Evolutionary conservation across 2,113 vertebrate genomes (phyloP).

Genomic region (Recurvirostra avosetta): DNA sequence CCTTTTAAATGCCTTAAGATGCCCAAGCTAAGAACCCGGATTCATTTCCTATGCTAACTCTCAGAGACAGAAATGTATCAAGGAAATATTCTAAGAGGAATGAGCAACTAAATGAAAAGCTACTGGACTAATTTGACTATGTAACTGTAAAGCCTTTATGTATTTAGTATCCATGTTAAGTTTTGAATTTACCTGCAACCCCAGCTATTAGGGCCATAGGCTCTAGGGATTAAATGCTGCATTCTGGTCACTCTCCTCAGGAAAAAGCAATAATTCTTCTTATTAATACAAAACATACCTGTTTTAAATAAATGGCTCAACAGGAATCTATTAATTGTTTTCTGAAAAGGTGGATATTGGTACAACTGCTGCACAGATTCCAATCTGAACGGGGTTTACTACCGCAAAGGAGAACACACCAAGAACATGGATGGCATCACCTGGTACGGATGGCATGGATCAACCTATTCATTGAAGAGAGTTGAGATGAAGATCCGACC

Average conservation of each 20-base stretch:
- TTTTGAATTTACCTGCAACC: background rate
- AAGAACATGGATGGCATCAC: slow-evolving; percentile 89
- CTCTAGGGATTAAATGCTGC: background rate
- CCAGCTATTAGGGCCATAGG: background rate
- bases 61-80: background rate
- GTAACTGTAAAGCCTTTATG: background rate
- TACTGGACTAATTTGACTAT: background rate
- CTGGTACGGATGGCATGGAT: slow-evolving; percentile 95
- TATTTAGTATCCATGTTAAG: background rate
- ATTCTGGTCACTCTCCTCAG: accelerated
- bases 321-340: background rate
- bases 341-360: slow-evolving; percentile 90
- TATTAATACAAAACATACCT: background rate
- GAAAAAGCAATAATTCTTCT: background rate
- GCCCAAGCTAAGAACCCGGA: background rate
- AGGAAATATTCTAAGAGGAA: background rate
- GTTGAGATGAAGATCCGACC: slow-evolving; percentile 97
- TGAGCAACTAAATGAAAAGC: background rate
- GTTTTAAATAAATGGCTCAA: background rate
- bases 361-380: slow-evolving; percentile 99
- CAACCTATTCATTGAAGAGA: slow-evolving; percentile 89
- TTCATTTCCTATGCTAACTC: background rate
- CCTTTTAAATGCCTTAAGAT: background rate
- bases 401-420: slow-evolving; percentile 86
- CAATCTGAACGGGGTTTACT: slow-evolving; percentile 91